Evolutionary conservation across 2,888 invertebrate genomes (phyloP).

Genomic region (Macrosiphum euphorbiae): DNA sequence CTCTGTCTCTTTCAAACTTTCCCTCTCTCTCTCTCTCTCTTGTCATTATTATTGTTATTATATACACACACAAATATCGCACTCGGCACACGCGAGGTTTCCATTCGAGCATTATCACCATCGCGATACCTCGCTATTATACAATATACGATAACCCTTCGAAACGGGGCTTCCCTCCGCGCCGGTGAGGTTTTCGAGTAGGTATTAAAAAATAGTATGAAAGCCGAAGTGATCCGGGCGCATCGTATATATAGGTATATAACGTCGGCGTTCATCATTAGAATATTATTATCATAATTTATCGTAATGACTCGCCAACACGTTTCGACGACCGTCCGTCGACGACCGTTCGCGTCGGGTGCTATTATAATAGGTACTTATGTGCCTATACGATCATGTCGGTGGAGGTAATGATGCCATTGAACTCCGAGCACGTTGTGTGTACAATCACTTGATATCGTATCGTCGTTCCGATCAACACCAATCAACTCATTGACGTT

Average conservation of each 20-base stretch:
- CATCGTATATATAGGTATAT: background rate
- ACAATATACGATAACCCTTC: background rate
- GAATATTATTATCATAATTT: too few relatives aligned
- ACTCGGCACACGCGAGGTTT: background rate
- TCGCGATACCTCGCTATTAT: background rate
- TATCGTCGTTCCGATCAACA: background rate
- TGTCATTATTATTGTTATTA: background rate
- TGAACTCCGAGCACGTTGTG: background rate
- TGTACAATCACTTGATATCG: background rate
- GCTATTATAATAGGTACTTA: background rate
- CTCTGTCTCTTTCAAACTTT: background rate
- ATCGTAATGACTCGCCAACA: background rate
- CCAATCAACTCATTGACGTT: background rate
- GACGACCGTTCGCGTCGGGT: background rate
- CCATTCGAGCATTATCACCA: background rate
- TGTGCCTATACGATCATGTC: background rate
- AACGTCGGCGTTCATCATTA: background rate
- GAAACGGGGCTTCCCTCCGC: background rate
- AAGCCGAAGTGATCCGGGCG: background rate
- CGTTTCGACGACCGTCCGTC: background rate
- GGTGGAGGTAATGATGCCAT: background rate
- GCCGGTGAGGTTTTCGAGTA: background rate
- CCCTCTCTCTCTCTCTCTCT: too few relatives aligned
- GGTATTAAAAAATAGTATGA: background rate
- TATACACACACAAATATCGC: background rate